These are phyloP conservation scores for Leptobrachium ailaonicum DNA, from an alignment of 2,113 vertebrate genomes.

Conservation along the genomic window DNA sequence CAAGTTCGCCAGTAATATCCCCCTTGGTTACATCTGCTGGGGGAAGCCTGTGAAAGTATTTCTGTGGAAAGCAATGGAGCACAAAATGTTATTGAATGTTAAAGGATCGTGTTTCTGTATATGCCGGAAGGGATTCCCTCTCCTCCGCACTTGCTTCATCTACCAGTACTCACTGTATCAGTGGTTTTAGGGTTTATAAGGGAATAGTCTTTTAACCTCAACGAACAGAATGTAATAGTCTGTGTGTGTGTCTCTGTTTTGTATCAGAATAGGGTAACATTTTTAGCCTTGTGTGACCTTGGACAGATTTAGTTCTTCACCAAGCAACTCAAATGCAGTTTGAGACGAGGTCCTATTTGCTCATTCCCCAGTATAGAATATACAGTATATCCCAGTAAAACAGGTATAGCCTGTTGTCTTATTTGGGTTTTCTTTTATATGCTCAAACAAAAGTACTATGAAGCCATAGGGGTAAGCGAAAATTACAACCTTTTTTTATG, in stretches of 20 bases:
- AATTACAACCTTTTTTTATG: no score
- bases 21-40: not conserved
- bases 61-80: slow-evolving; percentile 24
- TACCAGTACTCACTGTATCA: slow-evolving; percentile 4
- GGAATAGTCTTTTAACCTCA: not conserved
- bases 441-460: no score
- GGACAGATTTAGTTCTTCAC: not conserved
- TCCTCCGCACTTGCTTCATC: not conserved
- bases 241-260: not conserved
- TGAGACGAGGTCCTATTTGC: no score
- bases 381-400: no score
- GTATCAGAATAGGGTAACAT: not conserved
- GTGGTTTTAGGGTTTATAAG: slow-evolving; percentile 9
- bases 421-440: no score
- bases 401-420: no score
- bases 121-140: slow-evolving; percentile 36
- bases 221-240: slow-evolving; percentile 6
- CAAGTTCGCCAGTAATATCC: not conserved
- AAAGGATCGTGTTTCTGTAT: slow-evolving; percentile 26
- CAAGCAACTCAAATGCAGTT: not conserved
- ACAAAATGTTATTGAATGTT: slow-evolving; percentile 39
- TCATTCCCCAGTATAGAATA: no score
- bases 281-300: not conserved
- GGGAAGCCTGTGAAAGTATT: not conserved
- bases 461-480: no score